phyloP scores from a whole-genome alignment of 2,888 invertebrate species.

The Nowickia ferox region DNA sequence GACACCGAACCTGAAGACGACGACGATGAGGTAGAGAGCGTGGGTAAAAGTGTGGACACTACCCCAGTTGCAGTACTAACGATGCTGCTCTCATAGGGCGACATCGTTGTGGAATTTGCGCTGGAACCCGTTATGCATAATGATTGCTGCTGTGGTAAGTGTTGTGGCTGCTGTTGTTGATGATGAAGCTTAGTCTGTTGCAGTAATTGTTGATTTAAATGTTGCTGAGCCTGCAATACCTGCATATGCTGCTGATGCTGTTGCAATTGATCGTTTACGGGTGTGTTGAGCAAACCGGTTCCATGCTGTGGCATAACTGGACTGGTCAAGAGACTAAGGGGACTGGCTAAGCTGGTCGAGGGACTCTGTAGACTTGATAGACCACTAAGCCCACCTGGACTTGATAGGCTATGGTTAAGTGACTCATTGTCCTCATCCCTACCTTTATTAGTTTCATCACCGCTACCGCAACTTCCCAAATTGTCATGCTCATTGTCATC shows the following conservation, averaged over 20 bases:
- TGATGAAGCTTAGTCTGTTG: slow-evolving; percentile 67
- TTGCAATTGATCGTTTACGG: slow-evolving; percentile 56
- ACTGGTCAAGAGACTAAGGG: slow-evolving; percentile 88
- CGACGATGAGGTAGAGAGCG: slow-evolving; percentile 62
- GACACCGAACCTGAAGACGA: slow-evolving; percentile 54
- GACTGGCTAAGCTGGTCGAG: slow-evolving; percentile 90
- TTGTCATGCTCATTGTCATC: slow-evolving; percentile 86
- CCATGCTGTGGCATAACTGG: slow-evolving; percentile 83
- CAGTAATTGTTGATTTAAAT: slow-evolving; percentile 70
- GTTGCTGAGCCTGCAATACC: slow-evolving; percentile 71
- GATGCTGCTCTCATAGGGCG: slow-evolving; percentile 57
- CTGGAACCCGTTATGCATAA: slow-evolving; percentile 25
- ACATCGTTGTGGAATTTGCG: slow-evolving; percentile 46
- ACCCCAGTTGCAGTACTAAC: slow-evolving; percentile 36
- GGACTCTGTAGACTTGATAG: slow-evolving; percentile 87
- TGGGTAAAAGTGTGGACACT: slow-evolving; percentile 61
- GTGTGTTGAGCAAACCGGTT: slow-evolving; percentile 36
- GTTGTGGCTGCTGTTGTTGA: slow-evolving; percentile 51
- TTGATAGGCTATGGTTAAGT: slow-evolving; percentile 85
- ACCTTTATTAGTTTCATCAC: slow-evolving; percentile 87
- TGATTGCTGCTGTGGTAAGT: slow-evolving; percentile 53
- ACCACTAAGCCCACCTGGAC: slow-evolving; percentile 87
- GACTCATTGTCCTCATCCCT: slow-evolving; percentile 88
- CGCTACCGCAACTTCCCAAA: slow-evolving; percentile 91
- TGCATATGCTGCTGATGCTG: slow-evolving; percentile 72